phyloP scores from a whole-genome alignment of 2,113 vertebrate genomes.

The Nothocercus nigrocapillus region DNA sequence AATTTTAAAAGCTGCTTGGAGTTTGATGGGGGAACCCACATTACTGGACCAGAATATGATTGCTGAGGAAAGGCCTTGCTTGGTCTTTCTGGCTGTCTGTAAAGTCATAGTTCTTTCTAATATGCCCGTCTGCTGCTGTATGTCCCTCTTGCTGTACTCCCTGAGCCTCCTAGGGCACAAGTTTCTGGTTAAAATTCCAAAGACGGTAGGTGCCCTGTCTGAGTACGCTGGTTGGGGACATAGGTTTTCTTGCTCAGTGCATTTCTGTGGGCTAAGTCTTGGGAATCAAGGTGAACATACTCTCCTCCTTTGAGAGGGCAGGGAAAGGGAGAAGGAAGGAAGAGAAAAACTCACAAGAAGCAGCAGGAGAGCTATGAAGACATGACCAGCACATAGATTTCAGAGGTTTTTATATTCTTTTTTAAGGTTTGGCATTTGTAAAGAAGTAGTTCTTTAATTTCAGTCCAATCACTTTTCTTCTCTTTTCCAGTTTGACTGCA shows the following conservation, averaged over 20 bases:
- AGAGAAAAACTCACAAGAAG: neutral
- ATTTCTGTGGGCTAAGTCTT: neutral
- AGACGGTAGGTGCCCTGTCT: neutral
- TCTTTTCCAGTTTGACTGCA: constrained; percentile 36
- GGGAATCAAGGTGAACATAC: neutral
- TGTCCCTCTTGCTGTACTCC: neutral
- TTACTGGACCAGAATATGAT: neutral
- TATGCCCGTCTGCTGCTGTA: neutral
- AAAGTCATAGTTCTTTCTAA: neutral
- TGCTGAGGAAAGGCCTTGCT: neutral
- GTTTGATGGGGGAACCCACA: neutral
- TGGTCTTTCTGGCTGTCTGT: neutral
- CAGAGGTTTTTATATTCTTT: neutral
- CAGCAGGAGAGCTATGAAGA: neutral
- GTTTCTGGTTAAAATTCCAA: neutral
- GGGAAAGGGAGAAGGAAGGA: neutral
- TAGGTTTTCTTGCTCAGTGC: neutral
- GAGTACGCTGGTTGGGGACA: neutral
- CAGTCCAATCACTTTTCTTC: neutral
- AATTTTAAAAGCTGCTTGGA: constrained; percentile 2
- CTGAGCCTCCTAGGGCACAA: neutral
- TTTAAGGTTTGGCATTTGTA: neutral
- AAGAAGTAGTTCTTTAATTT: constrained; percentile 7
- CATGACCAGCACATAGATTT: neutral
- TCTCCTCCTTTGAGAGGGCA: neutral